Conservation (phyloP, 1,140 invertebrate genomes). For the Bombus terrestris region DNA sequence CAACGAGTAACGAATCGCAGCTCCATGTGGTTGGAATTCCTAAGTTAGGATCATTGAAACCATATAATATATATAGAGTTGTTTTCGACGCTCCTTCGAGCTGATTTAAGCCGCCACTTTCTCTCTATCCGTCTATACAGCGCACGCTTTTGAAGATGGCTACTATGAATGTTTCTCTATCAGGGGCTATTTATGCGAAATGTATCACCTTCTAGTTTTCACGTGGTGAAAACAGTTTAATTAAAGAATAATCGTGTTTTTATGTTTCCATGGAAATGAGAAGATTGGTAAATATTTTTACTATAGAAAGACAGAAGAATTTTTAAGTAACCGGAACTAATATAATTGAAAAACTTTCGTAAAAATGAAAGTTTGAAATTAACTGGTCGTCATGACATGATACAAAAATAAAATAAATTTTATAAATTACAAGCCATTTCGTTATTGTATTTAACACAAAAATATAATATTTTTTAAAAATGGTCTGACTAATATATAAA, state of each 20-base stretch:
- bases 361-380: too few relatives aligned
- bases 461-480: neutral
- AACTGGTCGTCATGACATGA: too few relatives aligned
- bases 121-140: neutral
- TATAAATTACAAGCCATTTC: too few relatives aligned
- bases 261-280: neutral
- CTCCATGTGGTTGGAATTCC: conserved; percentile 2
- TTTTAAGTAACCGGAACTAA: too few relatives aligned
- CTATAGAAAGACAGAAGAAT: too few relatives aligned
- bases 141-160: neutral
- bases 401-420: too few relatives aligned
- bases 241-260: neutral
- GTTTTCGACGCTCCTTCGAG: neutral
- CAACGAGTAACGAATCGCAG: neutral
- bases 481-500: neutral
- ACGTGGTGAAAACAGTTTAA: neutral
- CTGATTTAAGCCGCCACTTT: conserved; percentile 16
- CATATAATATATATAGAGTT: neutral
- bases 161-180: neutral
- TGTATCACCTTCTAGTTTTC: neutral
- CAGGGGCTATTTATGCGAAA: neutral
- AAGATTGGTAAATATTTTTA: neutral
- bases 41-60: neutral
- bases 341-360: too few relatives aligned
- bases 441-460: neutral